phyloP scores from a whole-genome alignment of 2,888 invertebrate genomes.

The Schizaphis graminum region DNA sequence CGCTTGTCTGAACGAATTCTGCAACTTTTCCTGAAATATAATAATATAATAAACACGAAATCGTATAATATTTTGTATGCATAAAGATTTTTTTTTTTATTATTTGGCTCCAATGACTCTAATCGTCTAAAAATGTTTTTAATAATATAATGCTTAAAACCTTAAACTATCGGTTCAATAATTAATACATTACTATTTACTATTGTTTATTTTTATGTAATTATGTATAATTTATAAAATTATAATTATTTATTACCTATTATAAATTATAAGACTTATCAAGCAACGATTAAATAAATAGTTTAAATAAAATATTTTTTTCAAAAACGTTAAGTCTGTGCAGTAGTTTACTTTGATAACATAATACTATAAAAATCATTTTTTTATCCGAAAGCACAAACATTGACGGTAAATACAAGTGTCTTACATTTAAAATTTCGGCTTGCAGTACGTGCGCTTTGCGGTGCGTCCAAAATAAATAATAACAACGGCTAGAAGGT shows the following conservation, averaged over 20 bases:
- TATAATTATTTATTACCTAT: no score
- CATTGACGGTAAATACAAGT: background rate
- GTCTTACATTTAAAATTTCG: background rate
- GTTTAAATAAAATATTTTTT: background rate
- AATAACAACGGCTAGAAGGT: constrained; percentile 6
- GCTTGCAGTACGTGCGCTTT: background rate
- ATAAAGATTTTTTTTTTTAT: background rate
- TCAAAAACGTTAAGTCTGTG: background rate
- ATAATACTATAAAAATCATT: background rate
- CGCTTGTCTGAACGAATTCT: constrained; percentile 86
- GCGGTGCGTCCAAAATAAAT: constrained; percentile 19
- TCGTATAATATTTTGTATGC: background rate
- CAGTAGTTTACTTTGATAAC: background rate
- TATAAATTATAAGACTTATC: no score
- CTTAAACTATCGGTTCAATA: background rate
- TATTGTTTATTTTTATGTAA: background rate
- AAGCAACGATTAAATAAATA: background rate
- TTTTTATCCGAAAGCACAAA: background rate
- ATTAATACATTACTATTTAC: background rate
- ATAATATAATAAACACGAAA: background rate
- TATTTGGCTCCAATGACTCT: background rate
- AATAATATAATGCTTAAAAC: background rate
- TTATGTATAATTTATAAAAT: background rate
- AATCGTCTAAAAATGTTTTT: background rate
- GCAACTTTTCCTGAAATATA: constrained; percentile 73